Conservation (phyloP, 2,888 invertebrate species). For the Hecatera dysodea region DNA sequence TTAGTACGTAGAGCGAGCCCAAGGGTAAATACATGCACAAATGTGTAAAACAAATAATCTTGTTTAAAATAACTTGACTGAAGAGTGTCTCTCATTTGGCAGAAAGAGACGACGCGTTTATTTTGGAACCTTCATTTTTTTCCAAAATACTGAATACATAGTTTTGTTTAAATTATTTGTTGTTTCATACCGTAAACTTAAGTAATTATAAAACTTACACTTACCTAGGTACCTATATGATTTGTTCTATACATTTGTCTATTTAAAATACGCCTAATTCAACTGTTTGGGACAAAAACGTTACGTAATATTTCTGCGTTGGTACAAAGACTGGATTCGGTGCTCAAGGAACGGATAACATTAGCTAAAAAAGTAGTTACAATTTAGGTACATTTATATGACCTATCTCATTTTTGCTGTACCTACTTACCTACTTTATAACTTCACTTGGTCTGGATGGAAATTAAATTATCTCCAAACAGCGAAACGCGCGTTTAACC, state of each 20-base stretch:
- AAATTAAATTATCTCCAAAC: no score
- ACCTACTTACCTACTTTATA: background rate
- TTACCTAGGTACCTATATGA: no score
- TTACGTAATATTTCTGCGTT: background rate
- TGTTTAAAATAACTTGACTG: constrained; percentile 37
- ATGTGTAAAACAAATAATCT: constrained; percentile 24
- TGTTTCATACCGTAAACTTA: background rate
- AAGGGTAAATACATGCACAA: constrained; percentile 8
- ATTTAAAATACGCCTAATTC: no score
- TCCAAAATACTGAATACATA: constrained; percentile 4
- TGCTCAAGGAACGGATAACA: background rate
- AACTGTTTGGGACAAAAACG: no score
- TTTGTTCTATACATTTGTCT: no score
- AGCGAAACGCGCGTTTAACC: background rate
- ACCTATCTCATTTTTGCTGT: background rate
- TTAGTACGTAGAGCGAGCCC: constrained; percentile 17
- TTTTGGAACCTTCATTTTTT: constrained; percentile 9
- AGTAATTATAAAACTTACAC: no score
- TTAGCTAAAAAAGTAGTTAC: background rate
- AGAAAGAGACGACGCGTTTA: constrained; percentile 30
- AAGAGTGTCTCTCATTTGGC: constrained; percentile 25
- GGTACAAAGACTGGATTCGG: background rate
- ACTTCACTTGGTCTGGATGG: background rate
- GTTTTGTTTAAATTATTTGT: background rate
- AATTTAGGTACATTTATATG: background rate